phyloP scores from a whole-genome alignment of 2,888 invertebrate genomes.

The Leptopterna dolabrata region DNA sequence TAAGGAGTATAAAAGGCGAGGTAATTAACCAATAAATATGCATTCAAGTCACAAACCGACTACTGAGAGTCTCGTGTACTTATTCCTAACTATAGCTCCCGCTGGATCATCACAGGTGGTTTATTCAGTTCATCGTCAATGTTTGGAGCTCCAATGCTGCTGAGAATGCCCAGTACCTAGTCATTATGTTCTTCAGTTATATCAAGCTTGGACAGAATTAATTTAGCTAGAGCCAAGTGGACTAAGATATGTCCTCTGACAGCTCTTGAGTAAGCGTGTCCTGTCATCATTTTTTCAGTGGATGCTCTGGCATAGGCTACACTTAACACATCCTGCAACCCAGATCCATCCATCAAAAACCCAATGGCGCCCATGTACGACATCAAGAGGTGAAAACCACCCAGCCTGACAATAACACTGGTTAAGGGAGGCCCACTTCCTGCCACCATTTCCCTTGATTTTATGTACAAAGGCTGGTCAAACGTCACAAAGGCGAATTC shows the following conservation, averaged over 20 bases:
- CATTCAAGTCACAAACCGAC: too few relatives aligned
- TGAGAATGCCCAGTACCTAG: neutral
- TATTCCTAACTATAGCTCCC: too few relatives aligned
- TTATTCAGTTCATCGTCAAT: neutral
- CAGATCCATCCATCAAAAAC: slow-evolving; percentile 64
- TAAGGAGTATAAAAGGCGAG: too few relatives aligned
- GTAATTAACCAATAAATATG: too few relatives aligned
- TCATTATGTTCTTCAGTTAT: neutral
- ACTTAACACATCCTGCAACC: slow-evolving; percentile 64
- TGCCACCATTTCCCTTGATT: slow-evolving; percentile 4
- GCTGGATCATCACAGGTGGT: too few relatives aligned
- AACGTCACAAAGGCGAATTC: neutral
- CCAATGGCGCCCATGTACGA: too few relatives aligned
- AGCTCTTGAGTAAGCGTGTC: slow-evolving; percentile 64
- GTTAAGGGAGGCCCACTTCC: neutral
- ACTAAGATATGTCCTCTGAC: too few relatives aligned
- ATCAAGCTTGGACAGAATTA: neutral
- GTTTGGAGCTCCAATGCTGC: slow-evolving; percentile 16
- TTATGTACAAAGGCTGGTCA: neutral
- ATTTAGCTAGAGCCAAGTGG: slow-evolving; percentile 13
- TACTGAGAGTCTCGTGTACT: too few relatives aligned
- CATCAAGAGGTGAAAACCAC: slow-evolving; percentile 23
- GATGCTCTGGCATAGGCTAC: slow-evolving; percentile 54
- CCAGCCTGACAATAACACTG: neutral
- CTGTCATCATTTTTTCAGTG: slow-evolving; percentile 64